These are phyloP conservation scores for Battus philenor DNA, from an alignment of 1,140 invertebrate genomes.

Conservation along the genomic window DNA sequence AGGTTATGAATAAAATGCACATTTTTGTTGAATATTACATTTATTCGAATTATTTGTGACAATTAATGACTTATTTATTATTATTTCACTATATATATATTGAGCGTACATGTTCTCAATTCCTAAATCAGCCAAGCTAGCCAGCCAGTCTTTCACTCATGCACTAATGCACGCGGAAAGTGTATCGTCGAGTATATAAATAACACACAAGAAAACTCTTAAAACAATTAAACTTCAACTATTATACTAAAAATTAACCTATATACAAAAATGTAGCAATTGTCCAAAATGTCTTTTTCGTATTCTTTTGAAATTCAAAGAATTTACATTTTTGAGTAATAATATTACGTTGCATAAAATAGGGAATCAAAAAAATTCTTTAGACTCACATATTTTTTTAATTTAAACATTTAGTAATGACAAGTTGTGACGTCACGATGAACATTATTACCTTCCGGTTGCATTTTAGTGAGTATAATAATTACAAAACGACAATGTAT, in stretches of 20 bases:
- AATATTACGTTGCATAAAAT: too few relatives aligned
- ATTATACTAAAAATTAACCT: too few relatives aligned
- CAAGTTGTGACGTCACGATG: too few relatives aligned
- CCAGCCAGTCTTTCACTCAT: slow-evolving; percentile 31
- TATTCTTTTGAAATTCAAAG: too few relatives aligned
- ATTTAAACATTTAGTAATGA: too few relatives aligned
- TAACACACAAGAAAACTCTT: slow-evolving; percentile 30
- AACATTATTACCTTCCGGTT: too few relatives aligned
- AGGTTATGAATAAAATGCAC: slow-evolving; percentile 23
- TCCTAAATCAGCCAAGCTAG: slow-evolving; percentile 63
- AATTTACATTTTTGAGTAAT: too few relatives aligned
- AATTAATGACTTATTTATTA: slow-evolving; percentile 56
- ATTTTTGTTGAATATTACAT: slow-evolving; percentile 43
- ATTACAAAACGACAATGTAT: slow-evolving; percentile 5
- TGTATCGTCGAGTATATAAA: slow-evolving; percentile 45
- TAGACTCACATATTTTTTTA: too few relatives aligned
- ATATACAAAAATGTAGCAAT: too few relatives aligned
- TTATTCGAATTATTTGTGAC: slow-evolving; percentile 67
- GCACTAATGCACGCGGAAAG: slow-evolving; percentile 24
- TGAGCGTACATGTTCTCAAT: slow-evolving; percentile 70
- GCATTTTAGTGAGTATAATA: too few relatives aligned
- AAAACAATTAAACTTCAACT: slow-evolving; percentile 17
- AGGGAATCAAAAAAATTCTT: too few relatives aligned
- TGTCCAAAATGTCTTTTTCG: too few relatives aligned
- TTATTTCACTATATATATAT: slow-evolving; percentile 53